Evolutionary conservation across 2,113 vertebrate genomes (phyloP).

Genomic region (Bombycilla garrulus): DNA sequence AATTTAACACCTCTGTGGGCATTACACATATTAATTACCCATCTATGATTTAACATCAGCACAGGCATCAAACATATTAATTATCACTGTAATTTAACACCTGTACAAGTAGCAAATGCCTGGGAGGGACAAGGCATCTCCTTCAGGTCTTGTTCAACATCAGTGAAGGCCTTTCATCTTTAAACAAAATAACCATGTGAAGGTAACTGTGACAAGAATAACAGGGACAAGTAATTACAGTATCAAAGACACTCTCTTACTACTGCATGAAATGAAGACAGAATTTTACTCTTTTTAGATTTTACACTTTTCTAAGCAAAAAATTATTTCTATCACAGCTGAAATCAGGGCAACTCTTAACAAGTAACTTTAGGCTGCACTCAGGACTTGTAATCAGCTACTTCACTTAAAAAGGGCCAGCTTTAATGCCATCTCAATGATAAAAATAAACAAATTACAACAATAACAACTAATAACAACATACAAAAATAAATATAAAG

Average conservation of each 20-base stretch:
- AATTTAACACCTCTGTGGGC: neutral
- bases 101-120: fast-evolving
- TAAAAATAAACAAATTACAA: neutral
- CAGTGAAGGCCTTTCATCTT: neutral
- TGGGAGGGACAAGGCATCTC: neutral
- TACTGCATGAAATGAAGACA: fast-evolving
- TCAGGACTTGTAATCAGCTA: neutral
- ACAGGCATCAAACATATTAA: neutral
- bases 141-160: neutral
- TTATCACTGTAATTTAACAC: neutral
- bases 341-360: neutral
- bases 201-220: neutral
- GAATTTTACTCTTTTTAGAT: neutral
- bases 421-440: neutral
- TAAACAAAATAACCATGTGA: fast-evolving
- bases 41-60: neutral
- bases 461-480: neutral
- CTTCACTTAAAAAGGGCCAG: neutral
- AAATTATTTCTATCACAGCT: neutral
- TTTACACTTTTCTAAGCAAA: neutral
- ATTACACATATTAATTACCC: neutral
- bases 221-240: neutral
- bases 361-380: neutral
- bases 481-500: neutral
- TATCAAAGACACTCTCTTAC: fast-evolving